Percentiles rank a stretch among this genome's conserved stretches.
Conservation (phyloP, 2,888 invertebrate genomes). For the Sicus ferrugineus region DNA sequence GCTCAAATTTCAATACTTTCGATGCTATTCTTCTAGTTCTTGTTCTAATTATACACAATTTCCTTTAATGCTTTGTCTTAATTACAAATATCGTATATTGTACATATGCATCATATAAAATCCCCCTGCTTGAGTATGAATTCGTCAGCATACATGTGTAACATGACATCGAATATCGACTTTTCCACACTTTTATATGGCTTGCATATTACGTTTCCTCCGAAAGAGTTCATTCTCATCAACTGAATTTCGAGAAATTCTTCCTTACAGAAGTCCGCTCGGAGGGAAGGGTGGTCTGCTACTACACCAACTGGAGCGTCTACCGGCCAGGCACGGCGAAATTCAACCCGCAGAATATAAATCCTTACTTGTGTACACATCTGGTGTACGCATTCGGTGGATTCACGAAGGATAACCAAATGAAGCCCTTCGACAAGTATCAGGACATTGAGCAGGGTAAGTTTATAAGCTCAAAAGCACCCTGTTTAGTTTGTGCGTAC, state of each 20-base stretch:
- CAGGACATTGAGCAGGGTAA: constrained; percentile 94
- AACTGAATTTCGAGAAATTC: background rate
- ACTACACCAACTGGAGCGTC: constrained; percentile 94
- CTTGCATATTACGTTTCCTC: background rate
- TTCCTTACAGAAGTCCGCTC: constrained; percentile 54
- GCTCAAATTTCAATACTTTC: too few relatives aligned
- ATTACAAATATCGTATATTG: too few relatives aligned
- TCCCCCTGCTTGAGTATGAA: too few relatives aligned
- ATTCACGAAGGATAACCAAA: constrained; percentile 87
- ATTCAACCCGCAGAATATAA: constrained; percentile 92
- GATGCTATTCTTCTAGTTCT: too few relatives aligned
- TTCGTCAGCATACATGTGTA: too few relatives aligned
- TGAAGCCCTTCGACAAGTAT: constrained; percentile 93
- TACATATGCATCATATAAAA: too few relatives aligned
- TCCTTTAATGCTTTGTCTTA: too few relatives aligned
- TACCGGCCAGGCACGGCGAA: constrained; percentile 90
- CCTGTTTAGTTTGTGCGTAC: too few relatives aligned
- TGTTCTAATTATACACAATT: too few relatives aligned
- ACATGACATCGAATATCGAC: too few relatives aligned
- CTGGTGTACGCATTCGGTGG: constrained; percentile 93
- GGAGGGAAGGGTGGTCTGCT: constrained; percentile 85
- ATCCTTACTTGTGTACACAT: constrained; percentile 93
- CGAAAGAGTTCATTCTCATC: background rate
- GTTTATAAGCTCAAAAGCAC: constrained; percentile 29
- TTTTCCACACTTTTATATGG: too few relatives aligned